Evolutionary conservation across 2,113 vertebrate species (phyloP).

Genomic region (Cyanoramphus novaezelandiae): DNA sequence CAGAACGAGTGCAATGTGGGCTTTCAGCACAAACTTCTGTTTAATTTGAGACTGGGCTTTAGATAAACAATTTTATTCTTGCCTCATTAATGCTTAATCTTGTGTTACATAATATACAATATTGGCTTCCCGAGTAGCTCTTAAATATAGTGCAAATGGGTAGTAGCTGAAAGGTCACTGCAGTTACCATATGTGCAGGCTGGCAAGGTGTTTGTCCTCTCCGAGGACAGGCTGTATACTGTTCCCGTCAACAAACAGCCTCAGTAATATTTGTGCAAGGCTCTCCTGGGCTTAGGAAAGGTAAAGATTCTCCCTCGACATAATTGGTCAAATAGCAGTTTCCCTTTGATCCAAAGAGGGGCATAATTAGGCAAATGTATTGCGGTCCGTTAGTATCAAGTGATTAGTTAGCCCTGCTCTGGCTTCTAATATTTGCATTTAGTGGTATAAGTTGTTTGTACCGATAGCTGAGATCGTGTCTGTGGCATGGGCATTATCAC

Average conservation of each 20-base stretch:
- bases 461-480: not conserved
- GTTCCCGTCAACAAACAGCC: not conserved
- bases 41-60: slow-evolving; percentile 65
- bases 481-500: not conserved
- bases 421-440: not conserved
- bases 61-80: slow-evolving; percentile 70
- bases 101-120: slow-evolving; percentile 61
- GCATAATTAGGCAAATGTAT: not conserved
- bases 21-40: slow-evolving; percentile 55
- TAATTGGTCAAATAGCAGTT: not conserved
- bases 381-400: not conserved
- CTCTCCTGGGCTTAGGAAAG: not conserved
- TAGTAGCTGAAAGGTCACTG: not conserved
- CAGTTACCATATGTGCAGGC: not conserved
- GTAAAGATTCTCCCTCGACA: not conserved
- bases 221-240: not conserved
- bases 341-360: not conserved
- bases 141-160: not conserved
- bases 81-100: slow-evolving; percentile 70
- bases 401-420: not conserved
- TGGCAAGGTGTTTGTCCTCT: slow-evolving; percentile 28
- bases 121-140: slow-evolving; percentile 51
- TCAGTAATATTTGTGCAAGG: not conserved
- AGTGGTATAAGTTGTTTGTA: not conserved
- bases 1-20: slow-evolving; percentile 24